Base-by-base conservation (phyloP, 37 sponge, comb jelly and placozoan species). In the Ianthella basta region DNA sequence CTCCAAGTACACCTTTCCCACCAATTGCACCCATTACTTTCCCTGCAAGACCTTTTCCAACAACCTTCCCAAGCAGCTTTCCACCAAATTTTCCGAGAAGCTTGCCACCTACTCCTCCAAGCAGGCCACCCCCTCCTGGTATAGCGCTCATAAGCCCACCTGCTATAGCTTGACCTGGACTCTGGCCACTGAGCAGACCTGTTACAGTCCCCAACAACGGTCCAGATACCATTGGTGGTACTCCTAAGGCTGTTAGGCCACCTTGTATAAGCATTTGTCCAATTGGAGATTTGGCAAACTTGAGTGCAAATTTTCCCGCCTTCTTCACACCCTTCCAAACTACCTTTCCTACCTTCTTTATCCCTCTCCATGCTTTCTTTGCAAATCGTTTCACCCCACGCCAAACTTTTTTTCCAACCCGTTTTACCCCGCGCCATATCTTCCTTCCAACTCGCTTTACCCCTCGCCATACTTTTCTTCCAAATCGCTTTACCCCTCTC, bases 201-300 rank as follows among this genome's bases (percentile, higher is more conserved):
- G 70, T 69, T n/a, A 69, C 34, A 32, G 34, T 18, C 1, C 35
- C 34, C 32, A 69, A 29, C 18, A 69, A 34, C 1, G 70, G 70
- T 10, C 70, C 70, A 69, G 35, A 34, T 6, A 69, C 70, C 27
- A 32, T 32, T 69, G 70, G 70, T 3, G 70, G 70, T 32, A 69
- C 35, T 30, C 70, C 70, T 34, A 69, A 4, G 4, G 34, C 19
- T 5, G 29, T 32, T 18, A 69, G 34, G 4, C 35, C 70, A 69
- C 70, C 34, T 30, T 69, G 27, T 18, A 69, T 69, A 32, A 29
- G 4, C 10, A 69, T 32, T 30, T 69, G 70, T 34, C 70, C 70
- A 30, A 69, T 69, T 30, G 70, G 70, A 1, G 70, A 69, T 35
- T 69, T 69, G 35, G 34, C 70, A 29, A 69, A 69, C 35, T 69